Evolutionary conservation across 2,888 invertebrate genomes (phyloP).

Genomic region (Acanthosoma haemorrhoidale): DNA sequence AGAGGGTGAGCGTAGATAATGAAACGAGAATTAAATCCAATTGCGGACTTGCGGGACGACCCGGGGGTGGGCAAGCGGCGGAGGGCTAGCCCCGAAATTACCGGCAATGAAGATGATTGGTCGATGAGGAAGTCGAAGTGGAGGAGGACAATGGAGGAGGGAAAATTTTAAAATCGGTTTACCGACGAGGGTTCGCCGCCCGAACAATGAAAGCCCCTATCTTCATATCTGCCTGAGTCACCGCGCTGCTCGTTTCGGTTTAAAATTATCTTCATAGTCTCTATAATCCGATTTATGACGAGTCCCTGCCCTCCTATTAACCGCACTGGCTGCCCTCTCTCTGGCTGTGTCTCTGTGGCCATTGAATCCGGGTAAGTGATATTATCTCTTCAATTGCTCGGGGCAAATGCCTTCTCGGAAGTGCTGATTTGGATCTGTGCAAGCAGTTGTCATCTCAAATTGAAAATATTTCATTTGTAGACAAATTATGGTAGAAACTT

Average conservation of each 20-base stretch:
- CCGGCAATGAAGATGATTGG: conserved; percentile 30
- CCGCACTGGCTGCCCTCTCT: conserved; percentile 7
- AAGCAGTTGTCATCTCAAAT: no score
- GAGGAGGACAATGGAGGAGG: conserved; percentile 22
- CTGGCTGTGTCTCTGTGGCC: background rate
- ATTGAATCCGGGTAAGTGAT: background rate
- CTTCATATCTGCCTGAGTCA: conserved; percentile 19
- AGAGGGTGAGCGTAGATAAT: conserved; percentile 18
- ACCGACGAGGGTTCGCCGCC: background rate
- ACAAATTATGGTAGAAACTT: no score
- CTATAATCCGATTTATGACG: background rate
- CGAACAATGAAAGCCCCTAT: no score
- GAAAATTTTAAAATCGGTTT: conserved; percentile 35
- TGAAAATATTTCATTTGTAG: no score
- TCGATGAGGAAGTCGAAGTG: conserved; percentile 31
- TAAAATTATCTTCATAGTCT: conserved; percentile 8
- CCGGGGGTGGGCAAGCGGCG: background rate
- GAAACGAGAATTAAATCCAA: conserved; percentile 30
- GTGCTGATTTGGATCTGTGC: background rate
- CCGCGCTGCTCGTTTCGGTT: background rate
- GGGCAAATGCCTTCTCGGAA: background rate
- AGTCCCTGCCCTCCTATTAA: conserved; percentile 4
- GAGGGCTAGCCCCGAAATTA: conserved; percentile 12
- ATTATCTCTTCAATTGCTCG: background rate
- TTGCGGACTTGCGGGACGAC: conserved; percentile 32